Evolutionary conservation across 2,888 invertebrate genomes (phyloP).

Genomic region (Sesia bembeciformis): DNA sequence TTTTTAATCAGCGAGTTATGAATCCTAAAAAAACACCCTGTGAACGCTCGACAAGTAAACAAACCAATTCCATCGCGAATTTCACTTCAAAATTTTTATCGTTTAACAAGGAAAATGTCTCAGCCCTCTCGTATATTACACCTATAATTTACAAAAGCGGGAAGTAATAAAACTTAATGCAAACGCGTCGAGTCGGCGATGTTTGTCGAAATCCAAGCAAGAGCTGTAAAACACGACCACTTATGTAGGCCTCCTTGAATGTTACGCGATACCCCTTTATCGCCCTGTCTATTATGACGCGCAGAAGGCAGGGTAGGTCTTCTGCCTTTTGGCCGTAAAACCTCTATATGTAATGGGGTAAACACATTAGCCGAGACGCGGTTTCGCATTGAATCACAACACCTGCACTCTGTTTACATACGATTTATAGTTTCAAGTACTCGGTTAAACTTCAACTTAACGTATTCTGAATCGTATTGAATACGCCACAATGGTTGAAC

Average conservation of each 20-base stretch:
- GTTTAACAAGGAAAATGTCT: constrained; percentile 41
- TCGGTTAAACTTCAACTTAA: too few relatives aligned
- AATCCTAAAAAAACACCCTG: neutral
- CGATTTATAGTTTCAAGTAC: constrained; percentile 23
- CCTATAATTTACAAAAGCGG: constrained; percentile 59
- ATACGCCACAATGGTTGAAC: too few relatives aligned
- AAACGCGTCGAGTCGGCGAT: constrained; percentile 49
- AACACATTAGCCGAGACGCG: constrained; percentile 57
- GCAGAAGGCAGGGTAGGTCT: constrained; percentile 21
- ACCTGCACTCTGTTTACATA: constrained; percentile 45
- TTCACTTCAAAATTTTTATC: constrained; percentile 40
- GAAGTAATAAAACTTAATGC: constrained; percentile 69
- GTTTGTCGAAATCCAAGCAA: constrained; percentile 55
- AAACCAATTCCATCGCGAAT: constrained; percentile 24
- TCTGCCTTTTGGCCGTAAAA: constrained; percentile 28
- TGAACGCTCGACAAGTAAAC: constrained; percentile 22
- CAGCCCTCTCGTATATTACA: constrained; percentile 44
- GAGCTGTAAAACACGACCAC: constrained; percentile 39
- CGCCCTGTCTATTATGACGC: constrained; percentile 15
- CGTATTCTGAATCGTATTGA: too few relatives aligned
- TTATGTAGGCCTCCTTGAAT: constrained; percentile 21
- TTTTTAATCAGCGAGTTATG: neutral
- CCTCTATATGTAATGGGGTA: constrained; percentile 53
- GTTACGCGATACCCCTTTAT: constrained; percentile 9
- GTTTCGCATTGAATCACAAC: constrained; percentile 42